Percentiles rank a stretch among this genome's conserved stretches.
phyloP scores from a whole-genome alignment of 2,888 invertebrate genomes.

The Ochropacha duplaris region DNA sequence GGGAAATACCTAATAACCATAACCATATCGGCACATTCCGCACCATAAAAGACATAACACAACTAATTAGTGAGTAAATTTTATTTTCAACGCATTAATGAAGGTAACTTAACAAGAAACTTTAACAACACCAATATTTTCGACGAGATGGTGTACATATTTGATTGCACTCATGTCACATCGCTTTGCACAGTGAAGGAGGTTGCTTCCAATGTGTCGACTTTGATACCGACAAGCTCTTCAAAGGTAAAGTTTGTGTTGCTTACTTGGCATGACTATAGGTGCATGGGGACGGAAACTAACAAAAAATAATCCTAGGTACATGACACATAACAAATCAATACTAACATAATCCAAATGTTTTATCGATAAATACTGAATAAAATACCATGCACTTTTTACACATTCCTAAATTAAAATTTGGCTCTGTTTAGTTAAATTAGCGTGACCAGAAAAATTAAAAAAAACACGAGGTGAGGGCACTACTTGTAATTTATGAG shows the following conservation, averaged over 20 bases:
- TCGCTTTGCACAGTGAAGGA: slow-evolving; percentile 78
- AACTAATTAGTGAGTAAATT: slow-evolving; percentile 54
- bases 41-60: slow-evolving; percentile 42
- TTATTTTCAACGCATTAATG: slow-evolving; percentile 15
- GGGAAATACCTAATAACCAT: slow-evolving; percentile 3
- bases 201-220: slow-evolving; percentile 70
- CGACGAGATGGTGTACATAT: slow-evolving; percentile 45
- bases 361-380: slow-evolving; percentile 30
- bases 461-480: background rate
- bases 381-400: slow-evolving; percentile 69
- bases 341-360: slow-evolving; percentile 12
- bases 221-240: slow-evolving; percentile 61
- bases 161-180: slow-evolving; percentile 68
- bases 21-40: background rate
- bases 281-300: slow-evolving; percentile 42
- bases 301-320: slow-evolving; percentile 31
- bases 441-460: background rate
- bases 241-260: slow-evolving; percentile 78
- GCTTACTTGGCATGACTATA: slow-evolving; percentile 73
- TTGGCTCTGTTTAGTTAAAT: slow-evolving; percentile 9
- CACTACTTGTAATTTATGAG: background rate
- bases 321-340: slow-evolving; percentile 23
- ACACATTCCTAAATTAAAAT: slow-evolving; percentile 4
- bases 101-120: slow-evolving; percentile 18
- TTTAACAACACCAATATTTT: slow-evolving; percentile 23